Evolutionary conservation across 2,113 vertebrate species (phyloP).

Genomic region (Periophthalmus modestus): DNA sequence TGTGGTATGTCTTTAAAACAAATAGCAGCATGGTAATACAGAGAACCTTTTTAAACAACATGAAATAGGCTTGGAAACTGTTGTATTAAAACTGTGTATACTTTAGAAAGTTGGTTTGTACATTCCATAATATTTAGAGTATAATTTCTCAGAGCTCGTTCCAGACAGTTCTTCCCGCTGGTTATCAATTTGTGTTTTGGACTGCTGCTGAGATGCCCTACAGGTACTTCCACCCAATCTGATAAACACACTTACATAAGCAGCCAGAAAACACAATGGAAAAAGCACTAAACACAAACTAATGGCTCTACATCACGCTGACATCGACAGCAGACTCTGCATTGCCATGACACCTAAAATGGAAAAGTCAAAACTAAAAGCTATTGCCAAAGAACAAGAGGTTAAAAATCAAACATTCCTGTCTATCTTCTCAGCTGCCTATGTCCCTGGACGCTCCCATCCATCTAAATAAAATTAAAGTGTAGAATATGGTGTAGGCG

Average conservation of each 20-base stretch:
- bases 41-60: too few species aligned
- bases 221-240: slow-evolving; percentile 24
- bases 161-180: not conserved
- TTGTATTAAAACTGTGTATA: not conserved
- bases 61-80: not conserved
- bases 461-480: slow-evolving; percentile 57
- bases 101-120: not conserved
- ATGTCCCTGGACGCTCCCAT: slow-evolving; percentile 41
- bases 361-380: slow-evolving; percentile 20
- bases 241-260: slow-evolving; percentile 37
- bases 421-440: slow-evolving; percentile 22
- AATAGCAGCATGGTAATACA: too few species aligned
- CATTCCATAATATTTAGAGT: not conserved
- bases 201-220: slow-evolving; percentile 15
- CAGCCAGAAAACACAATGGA: slow-evolving; percentile 38
- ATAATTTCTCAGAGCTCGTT: not conserved
- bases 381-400: slow-evolving; percentile 3
- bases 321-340: slow-evolving; percentile 14
- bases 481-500: slow-evolving; percentile 35
- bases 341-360: slow-evolving; percentile 34
- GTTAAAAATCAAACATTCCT: slow-evolving; percentile 24
- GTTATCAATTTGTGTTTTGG: slow-evolving; percentile 36
- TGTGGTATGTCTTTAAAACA: too few species aligned
- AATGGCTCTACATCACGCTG: slow-evolving; percentile 48
- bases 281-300: slow-evolving; percentile 35